Evolutionary conservation across 2,797 vertebrate genomes (phyloP).

Genomic region (Pseudochaenichthys georgianus): DNA sequence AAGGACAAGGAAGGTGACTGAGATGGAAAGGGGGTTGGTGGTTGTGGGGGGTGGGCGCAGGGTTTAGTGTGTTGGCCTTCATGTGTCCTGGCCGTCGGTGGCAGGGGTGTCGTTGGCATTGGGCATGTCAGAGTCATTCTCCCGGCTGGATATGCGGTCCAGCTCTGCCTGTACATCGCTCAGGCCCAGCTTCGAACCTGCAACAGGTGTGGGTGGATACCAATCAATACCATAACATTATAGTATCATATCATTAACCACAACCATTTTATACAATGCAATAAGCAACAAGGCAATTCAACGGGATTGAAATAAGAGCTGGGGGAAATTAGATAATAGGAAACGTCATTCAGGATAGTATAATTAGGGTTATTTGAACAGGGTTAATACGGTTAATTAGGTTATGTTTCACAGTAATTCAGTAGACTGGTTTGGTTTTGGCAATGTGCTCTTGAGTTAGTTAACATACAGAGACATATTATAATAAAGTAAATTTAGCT

Average conservation of each 20-base stretch:
- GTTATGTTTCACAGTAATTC: not conserved
- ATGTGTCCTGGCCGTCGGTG: constrained; percentile 89
- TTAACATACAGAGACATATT: not conserved
- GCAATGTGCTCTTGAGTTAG: not conserved
- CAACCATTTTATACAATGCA: constrained; percentile 36
- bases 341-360: not conserved
- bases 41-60: constrained; percentile 17
- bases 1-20: constrained; percentile 44
- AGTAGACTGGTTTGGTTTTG: not conserved
- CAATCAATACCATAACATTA: not conserved
- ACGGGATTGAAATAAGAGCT: constrained; percentile 67
- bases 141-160: constrained; percentile 97
- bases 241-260: not conserved
- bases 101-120: constrained; percentile 83
- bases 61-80: constrained; percentile 83
- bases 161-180: constrained; percentile 98
- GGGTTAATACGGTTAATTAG: not conserved
- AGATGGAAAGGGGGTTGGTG: constrained; percentile 29
- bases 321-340: constrained; percentile 22
- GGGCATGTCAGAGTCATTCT: constrained; percentile 88
- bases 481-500: not conserved
- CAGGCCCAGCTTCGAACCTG: constrained; percentile 97
- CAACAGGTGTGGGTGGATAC: not conserved
- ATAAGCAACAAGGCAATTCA: constrained; percentile 37
- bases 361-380: not conserved